Evolutionary conservation across 2,113 vertebrate genomes (phyloP), one percentile per base, ranked within the genome.

Genomic region (Holacanthus passer): DNA sequence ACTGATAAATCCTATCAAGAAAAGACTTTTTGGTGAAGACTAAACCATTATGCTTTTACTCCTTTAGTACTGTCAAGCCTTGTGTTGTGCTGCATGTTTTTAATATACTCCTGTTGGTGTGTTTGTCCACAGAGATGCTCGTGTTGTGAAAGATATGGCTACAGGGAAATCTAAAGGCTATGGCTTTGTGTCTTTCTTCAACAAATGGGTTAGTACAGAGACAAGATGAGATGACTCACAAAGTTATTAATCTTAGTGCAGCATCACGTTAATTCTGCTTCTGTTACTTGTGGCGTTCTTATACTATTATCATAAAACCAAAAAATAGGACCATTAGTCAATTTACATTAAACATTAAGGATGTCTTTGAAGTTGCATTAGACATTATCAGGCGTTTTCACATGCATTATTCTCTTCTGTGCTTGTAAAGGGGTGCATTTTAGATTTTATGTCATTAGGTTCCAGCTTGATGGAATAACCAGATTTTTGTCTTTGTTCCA

Each of bases 91-190:
- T 48, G 7, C 12, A 22, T 37, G 29, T 45, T 64, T 59, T 27
- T 66, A 45, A 68, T 43, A 4, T 66, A 17, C 29, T 81, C 10
- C 10, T 32, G 0, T 50, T 63, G 32, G 3, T 60, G 52, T 63
- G 27, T 82, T 77, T 93, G 87, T 95, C 35, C 75, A 96, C 89
- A 96, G 98, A 92, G 98, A 99, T 53, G 98, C 98, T 4, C 96
- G 98, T 4, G 98, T 99, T 90, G 98, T 99, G 67, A 99, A 99
- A 95, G 98, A 99, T 91, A 97, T 99, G 96, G 96, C 98, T 14
- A 99, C 98, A 29, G 98, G 98, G 48, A 99, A 99, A 90, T 99
- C 98, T 65, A 99, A 99, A 93, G 98, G 98, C 90, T 99, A 99
- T 63, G 98, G 98, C 88, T 99, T 99, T 81, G 98, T 99, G 59